A percentile compares a stretch with the other conserved stretches of the same genome.
Evolutionary conservation across 2,888 invertebrate species (phyloP).

Genomic region (Cerastis rubricosa): DNA sequence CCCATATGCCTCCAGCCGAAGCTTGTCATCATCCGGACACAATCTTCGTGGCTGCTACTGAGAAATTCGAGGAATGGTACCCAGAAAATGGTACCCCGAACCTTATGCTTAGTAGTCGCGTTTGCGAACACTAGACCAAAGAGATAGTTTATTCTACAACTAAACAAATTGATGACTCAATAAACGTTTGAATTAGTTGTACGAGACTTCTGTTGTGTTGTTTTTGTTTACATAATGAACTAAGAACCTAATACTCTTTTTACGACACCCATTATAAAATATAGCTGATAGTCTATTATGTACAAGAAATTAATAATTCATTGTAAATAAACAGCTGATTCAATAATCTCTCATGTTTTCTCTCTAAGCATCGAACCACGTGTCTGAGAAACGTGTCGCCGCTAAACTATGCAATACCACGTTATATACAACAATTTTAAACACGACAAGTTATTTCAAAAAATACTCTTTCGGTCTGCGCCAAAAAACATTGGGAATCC

Average conservation of each 20-base stretch:
- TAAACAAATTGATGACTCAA: background rate
- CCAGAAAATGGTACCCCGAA: background rate
- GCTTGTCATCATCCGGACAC: background rate
- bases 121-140: background rate
- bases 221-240: slow-evolving; percentile 17
- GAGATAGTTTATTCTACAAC: background rate
- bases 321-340: slow-evolving; percentile 48
- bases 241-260: background rate
- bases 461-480: slow-evolving; percentile 7
- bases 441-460: slow-evolving; percentile 22
- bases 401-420: slow-evolving; percentile 26
- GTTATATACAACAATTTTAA: background rate
- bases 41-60: background rate
- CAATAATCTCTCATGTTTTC: slow-evolving; percentile 40
- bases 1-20: background rate
- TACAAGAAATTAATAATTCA: slow-evolving; percentile 20
- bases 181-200: background rate
- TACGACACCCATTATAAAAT: background rate
- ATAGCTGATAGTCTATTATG: slow-evolving; percentile 2
- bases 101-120: background rate
- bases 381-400: slow-evolving; percentile 47
- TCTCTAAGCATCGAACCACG: slow-evolving; percentile 42
- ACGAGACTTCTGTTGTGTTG: too few species aligned
- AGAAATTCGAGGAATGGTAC: background rate
- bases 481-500: slow-evolving; percentile 9